A percentile compares a stretch with the other conserved stretches of the same genome.
These are phyloP conservation scores for Agrotis ipsilon DNA, from an alignment of 2,888 invertebrate species.

Conservation along the genomic window DNA sequence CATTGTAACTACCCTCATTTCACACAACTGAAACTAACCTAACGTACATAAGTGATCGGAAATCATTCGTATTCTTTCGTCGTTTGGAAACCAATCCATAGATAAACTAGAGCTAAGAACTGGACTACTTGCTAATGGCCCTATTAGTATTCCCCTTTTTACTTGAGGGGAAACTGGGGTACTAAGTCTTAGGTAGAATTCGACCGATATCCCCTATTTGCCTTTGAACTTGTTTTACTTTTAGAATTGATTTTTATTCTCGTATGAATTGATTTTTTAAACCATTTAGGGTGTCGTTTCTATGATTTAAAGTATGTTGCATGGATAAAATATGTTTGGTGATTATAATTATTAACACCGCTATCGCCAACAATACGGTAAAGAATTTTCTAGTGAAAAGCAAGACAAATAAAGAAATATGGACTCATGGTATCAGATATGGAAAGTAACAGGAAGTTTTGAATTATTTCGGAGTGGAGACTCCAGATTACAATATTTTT, in stretches of 20 bases:
- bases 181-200: neutral
- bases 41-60: slow-evolving; percentile 24
- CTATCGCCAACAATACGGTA: too few species aligned
- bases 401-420: neutral
- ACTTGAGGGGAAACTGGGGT: neutral
- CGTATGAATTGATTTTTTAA: neutral
- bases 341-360: too few species aligned
- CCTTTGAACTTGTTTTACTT: slow-evolving; percentile 16
- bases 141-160: slow-evolving; percentile 30
- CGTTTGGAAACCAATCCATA: slow-evolving; percentile 18
- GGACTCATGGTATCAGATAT: neutral
- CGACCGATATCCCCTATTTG: neutral
- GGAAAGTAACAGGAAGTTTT: neutral
- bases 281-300: neutral
- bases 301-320: too few species aligned
- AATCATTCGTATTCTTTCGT: slow-evolving; percentile 33
- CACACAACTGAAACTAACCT: slow-evolving; percentile 28
- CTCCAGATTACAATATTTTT: neutral
- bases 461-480: too few species aligned
- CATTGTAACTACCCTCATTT: slow-evolving; percentile 20
- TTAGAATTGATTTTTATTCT: neutral
- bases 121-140: slow-evolving; percentile 13
- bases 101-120: slow-evolving; percentile 10
- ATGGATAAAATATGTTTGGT: too few species aligned
- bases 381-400: too few species aligned